Conservation (phyloP, 2,113 vertebrate species). For the Nycticryphes semicollaris region DNA sequence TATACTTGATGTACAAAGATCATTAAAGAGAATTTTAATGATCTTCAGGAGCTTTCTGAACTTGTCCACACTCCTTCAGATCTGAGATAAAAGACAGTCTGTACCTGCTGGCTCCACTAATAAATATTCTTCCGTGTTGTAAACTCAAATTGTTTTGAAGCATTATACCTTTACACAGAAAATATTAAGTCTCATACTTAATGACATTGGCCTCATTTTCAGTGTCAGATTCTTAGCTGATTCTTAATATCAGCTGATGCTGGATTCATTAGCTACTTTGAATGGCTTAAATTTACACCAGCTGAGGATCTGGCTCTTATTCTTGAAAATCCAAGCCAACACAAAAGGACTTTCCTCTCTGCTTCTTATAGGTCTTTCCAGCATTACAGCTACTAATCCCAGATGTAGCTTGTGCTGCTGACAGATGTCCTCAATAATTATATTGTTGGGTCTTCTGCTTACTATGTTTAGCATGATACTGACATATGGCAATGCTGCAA, state of each 20-base stretch:
- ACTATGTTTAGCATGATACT: conserved; percentile 66
- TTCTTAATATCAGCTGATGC: background rate
- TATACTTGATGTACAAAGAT: background rate
- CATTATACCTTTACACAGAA: background rate
- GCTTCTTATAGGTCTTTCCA: conserved; percentile 39
- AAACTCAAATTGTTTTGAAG: background rate
- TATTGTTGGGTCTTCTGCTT: conserved; percentile 67
- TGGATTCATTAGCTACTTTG: background rate
- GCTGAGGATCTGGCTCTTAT: conserved; percentile 31
- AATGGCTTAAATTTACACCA: conserved; percentile 32
- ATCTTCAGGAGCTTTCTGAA: background rate
- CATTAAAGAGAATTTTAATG: background rate
- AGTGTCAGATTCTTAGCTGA: background rate
- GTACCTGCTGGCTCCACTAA: background rate
- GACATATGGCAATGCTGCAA: conserved; percentile 62
- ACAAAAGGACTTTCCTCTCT: conserved; percentile 57
- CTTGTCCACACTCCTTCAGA: background rate
- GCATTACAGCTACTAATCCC: conserved; percentile 67
- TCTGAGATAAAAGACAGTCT: conserved; percentile 21
- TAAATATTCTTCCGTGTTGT: background rate
- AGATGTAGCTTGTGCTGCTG: conserved; percentile 66
- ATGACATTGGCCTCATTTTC: background rate
- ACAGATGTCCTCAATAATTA: conserved; percentile 75
- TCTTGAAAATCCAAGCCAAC: conserved; percentile 30
- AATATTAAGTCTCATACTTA: background rate